A percentile compares a stretch with the other conserved stretches of the same genome.
phyloP scores from a whole-genome alignment of 2,797 vertebrate genomes.

The Poecilia gillii region DNA sequence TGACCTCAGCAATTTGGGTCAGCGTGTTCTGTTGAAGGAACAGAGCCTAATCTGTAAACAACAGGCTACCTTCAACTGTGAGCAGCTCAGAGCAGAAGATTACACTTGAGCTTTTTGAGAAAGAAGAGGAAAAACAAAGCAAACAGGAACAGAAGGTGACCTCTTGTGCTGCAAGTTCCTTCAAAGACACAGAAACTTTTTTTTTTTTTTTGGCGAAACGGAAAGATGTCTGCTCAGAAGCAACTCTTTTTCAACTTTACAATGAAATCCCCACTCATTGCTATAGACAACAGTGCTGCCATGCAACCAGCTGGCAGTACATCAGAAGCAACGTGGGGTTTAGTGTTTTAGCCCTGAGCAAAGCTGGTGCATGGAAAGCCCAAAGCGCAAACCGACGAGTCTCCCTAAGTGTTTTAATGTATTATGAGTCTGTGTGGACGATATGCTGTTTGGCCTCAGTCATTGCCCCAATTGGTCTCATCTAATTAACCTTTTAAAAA shows the following conservation, averaged over 20 bases:
- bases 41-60: slow-evolving; percentile 69
- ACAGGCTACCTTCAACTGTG: slow-evolving; percentile 61
- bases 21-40: slow-evolving; percentile 60
- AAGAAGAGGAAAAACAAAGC: slow-evolving; percentile 16
- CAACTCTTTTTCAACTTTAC: background rate
- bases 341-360: background rate
- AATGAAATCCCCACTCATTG: background rate
- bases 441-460: background rate
- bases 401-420: background rate
- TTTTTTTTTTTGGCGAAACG: background rate
- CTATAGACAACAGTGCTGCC: background rate
- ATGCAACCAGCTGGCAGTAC: background rate
- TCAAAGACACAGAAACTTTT: background rate
- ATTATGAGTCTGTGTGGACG: background rate
- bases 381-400: background rate
- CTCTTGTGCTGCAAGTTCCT: slow-evolving; percentile 24
- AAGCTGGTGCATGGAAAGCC: background rate
- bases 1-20: slow-evolving; percentile 69
- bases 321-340: background rate
- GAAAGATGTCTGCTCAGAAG: background rate
- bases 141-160: slow-evolving; percentile 28
- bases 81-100: slow-evolving; percentile 52
- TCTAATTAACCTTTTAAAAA: background rate
- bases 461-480: background rate
- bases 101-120: slow-evolving; percentile 49